Evolutionary conservation across 2,888 invertebrate genomes (phyloP), one percentile per base, ranked within the genome.

Genomic region (Leptothorax acervorum): DNA sequence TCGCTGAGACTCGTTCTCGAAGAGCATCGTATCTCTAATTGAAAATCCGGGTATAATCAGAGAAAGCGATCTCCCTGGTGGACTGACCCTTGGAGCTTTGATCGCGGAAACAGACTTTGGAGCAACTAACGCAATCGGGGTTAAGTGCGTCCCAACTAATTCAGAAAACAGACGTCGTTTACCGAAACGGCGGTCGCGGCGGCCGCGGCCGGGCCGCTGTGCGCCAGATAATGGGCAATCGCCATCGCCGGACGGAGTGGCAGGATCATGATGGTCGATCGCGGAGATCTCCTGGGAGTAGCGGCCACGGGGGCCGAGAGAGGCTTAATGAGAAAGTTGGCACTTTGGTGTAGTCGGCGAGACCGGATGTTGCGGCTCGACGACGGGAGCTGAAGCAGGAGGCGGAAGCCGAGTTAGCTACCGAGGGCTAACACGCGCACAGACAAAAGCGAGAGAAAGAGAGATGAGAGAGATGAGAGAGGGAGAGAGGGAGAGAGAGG

Each of bases 251-350:
- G 66, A 65, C 39, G 31, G 11, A 35, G 11, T 35, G 31, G 12
- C 39, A 45, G 78, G 31, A 60, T 70, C 70, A 48, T 42, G 70
- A 79, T 45, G 70, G 78, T 70, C 70, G 78, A 79, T 45, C 70
- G 57, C 57, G 71, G 42, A 35, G 23, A 75, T 51, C 75, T 18
- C 73, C 28, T 28, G 73, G 60, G 73, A 74, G 71, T 39, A 39
- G 18, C 51, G 71, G 68, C 39, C 28, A 45, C 45, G 45, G 45
- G 66, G 45, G 66, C 66, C 66, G 57, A 35, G 71, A 45, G 66
- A 71, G 75, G 81, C 75, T 86, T 89, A 87, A 89, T 87, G 88
- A 90, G 88, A 88, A 88, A 86, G 87, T 89, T 89, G 82, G 76
- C 79, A 83, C 82, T 87, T 87, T 84, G 82, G 73, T 84, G 45